phyloP scores from a whole-genome alignment of 2,113 vertebrate species.

The Emberiza fucata region DNA sequence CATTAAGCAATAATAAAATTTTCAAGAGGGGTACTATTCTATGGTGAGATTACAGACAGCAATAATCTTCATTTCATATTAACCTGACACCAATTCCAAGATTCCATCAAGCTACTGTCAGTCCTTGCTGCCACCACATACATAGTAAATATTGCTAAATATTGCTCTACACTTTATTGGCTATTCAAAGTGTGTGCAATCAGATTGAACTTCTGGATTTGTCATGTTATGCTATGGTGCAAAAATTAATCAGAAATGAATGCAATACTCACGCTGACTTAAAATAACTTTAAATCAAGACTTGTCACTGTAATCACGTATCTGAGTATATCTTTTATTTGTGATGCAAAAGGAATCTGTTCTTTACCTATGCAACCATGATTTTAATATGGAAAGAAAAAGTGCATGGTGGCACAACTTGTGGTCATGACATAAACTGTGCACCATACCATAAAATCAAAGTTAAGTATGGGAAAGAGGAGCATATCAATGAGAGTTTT shows the following conservation, averaged over 20 bases:
- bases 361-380: accelerated
- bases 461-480: background rate
- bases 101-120: background rate
- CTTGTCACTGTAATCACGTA: background rate
- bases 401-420: accelerated
- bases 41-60: background rate
- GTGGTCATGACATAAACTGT: background rate
- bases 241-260: background rate
- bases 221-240: background rate
- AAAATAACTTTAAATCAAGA: background rate
- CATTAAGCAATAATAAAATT: background rate
- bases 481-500: background rate
- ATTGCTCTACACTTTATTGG: background rate
- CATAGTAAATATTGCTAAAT: background rate
- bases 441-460: background rate
- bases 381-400: background rate
- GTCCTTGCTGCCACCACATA: background rate
- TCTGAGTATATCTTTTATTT: background rate
- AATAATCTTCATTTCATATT: background rate
- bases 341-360: background rate
- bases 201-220: background rate
- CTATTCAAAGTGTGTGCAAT: background rate
- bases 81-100: background rate
- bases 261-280: background rate
- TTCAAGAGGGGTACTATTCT: background rate